Percentiles rank a stretch among this genome's conserved stretches.
Conservation (phyloP, 37 sponge, comb jelly and placozoan species). For the Diacarnus erythraeanus region DNA sequence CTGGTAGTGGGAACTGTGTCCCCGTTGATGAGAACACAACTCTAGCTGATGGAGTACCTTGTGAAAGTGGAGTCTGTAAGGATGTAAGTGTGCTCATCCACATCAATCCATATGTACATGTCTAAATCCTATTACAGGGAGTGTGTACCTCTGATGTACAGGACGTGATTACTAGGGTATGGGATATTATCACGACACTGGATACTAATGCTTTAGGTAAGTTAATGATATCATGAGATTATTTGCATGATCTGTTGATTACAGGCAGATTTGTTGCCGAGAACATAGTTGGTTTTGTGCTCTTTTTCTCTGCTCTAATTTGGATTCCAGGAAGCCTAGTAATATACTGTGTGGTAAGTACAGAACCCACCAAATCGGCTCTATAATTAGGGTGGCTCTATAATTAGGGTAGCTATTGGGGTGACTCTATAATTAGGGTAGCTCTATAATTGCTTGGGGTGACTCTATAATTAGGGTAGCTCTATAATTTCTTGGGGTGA, state of each 20-base stretch:
- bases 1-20: not conserved
- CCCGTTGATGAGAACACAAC: not conserved
- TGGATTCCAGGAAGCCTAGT: conserved; percentile 13
- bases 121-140: not conserved
- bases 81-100: conserved; percentile 1
- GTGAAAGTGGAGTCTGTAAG: not conserved
- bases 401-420: too few species aligned
- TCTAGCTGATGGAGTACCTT: conserved; percentile 10
- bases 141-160: not conserved
- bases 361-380: too few species aligned
- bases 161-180: conserved; percentile 18
- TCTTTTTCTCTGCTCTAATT: conserved; percentile 6
- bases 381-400: too few species aligned
- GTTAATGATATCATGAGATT: not conserved
- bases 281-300: conserved; percentile 40
- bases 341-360: conserved; percentile 31
- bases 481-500: too few species aligned
- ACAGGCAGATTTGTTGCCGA: conserved; percentile 11
- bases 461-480: too few species aligned
- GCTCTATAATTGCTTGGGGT: too few species aligned
- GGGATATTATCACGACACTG: conserved; percentile 8
- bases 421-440: too few species aligned
- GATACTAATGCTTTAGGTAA: conserved; percentile 30
- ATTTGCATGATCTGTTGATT: not conserved
- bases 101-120: not conserved